Percentiles rank a stretch among this genome's conserved stretches.
These are phyloP conservation scores for Pitta sordida DNA, from an alignment of 2,113 vertebrate species.

Conservation along the genomic window DNA sequence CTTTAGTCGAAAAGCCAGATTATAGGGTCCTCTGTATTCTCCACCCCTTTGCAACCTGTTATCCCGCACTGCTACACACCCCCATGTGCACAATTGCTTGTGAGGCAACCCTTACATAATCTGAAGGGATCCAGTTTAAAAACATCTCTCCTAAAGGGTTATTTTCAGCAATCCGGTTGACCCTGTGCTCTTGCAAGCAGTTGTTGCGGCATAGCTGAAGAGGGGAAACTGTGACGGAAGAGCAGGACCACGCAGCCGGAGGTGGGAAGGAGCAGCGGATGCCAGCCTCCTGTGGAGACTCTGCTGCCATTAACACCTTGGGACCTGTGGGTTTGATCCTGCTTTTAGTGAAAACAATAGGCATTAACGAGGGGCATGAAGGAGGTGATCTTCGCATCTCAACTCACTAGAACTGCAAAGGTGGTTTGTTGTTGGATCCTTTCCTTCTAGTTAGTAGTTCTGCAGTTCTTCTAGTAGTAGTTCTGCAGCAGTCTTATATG, in stretches of 20 bases:
- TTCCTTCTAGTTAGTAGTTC: too few species aligned
- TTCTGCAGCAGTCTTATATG: neutral
- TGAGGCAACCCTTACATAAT: neutral
- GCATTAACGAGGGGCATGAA: neutral
- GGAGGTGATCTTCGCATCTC: neutral
- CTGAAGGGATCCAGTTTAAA: neutral
- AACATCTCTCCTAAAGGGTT: neutral
- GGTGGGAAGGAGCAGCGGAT: neutral
- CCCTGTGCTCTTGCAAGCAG: neutral
- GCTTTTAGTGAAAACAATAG: neutral
- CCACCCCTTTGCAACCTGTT: neutral
- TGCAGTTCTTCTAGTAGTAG: neutral
- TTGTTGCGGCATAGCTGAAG: neutral
- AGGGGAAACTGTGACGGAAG: neutral
- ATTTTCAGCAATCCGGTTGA: neutral
- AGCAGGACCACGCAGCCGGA: neutral
- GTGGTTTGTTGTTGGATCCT: rapidly evolving
- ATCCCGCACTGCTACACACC: neutral
- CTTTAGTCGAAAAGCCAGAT: neutral
- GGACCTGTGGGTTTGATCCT: neutral
- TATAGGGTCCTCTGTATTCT: neutral
- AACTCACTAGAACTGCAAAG: neutral
- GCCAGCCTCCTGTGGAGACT: neutral
- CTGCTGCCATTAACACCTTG: neutral
- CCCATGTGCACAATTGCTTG: rapidly evolving